These are phyloP conservation scores for Ennomos quercinarius DNA, from an alignment of 2,888 invertebrate genomes.

Conservation along the genomic window DNA sequence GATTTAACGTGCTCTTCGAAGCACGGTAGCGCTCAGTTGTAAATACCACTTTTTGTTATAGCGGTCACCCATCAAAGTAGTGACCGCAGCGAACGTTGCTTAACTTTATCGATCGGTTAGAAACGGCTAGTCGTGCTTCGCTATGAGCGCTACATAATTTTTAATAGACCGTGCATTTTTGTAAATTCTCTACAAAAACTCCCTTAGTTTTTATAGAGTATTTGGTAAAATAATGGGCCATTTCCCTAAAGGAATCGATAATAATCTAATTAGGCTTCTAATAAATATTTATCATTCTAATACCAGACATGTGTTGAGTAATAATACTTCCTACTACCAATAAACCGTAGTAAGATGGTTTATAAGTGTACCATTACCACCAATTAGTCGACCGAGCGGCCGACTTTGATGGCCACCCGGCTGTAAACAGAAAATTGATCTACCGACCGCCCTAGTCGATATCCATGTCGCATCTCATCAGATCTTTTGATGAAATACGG, in stretches of 20 bases:
- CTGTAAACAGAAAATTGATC: conserved; percentile 81
- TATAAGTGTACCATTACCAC: conserved; percentile 74
- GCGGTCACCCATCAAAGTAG: too few relatives aligned
- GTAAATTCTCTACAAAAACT: conserved; percentile 17
- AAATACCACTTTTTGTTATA: too few relatives aligned
- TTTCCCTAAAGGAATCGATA: conserved; percentile 15
- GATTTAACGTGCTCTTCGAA: too few relatives aligned
- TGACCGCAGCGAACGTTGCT: too few relatives aligned
- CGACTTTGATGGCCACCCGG: conserved; percentile 74
- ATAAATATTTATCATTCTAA: conserved; percentile 44
- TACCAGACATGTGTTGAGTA: conserved; percentile 36
- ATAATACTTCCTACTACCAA: conserved; percentile 43
- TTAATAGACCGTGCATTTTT: not conserved
- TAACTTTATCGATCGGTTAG: too few relatives aligned
- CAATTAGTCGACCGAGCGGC: conserved; percentile 74
- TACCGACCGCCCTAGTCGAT: conserved; percentile 67
- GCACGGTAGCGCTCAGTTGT: too few relatives aligned
- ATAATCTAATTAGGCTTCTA: conserved; percentile 39
- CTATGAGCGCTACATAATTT: too few relatives aligned
- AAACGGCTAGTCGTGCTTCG: too few relatives aligned
- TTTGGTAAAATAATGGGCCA: too few relatives aligned
- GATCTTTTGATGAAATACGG: conserved; percentile 45
- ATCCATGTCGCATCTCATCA: conserved; percentile 52
- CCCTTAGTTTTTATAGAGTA: too few relatives aligned
- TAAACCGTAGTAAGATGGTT: conserved; percentile 52